Conservation (phyloP, 2,888 invertebrate genomes). For the Selenia dentaria region DNA sequence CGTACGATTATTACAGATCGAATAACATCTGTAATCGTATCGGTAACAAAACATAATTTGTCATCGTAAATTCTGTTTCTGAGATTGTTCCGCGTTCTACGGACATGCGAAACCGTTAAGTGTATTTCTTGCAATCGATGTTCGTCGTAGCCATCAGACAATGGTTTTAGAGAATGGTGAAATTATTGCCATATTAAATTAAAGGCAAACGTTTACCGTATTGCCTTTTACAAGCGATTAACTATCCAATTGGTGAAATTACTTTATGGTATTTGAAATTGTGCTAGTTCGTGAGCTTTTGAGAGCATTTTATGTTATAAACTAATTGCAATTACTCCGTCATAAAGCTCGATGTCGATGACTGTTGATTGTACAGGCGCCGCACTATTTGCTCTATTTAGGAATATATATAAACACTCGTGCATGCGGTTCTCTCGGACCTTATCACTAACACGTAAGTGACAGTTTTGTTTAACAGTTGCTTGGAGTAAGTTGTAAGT, state of each 20-base stretch:
- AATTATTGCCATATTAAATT: constrained; percentile 41
- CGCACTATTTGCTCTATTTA: constrained; percentile 41
- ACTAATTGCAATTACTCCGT: constrained; percentile 31
- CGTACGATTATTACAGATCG: constrained; percentile 48
- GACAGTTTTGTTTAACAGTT: constrained; percentile 15
- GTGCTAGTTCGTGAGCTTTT: constrained; percentile 28
- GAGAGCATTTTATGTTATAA: constrained; percentile 32
- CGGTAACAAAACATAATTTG: constrained; percentile 40
- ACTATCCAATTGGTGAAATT: constrained; percentile 35
- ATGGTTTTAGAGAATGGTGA: constrained; percentile 40
- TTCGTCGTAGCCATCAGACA: not conserved
- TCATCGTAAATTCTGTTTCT: constrained; percentile 51
- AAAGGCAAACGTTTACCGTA: constrained; percentile 36
- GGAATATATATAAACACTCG: constrained; percentile 13
- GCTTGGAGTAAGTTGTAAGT: constrained; percentile 15
- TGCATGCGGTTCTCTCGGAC: not conserved
- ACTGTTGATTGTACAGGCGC: constrained; percentile 30
- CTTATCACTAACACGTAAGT: constrained; percentile 4
- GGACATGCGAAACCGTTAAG: constrained; percentile 36
- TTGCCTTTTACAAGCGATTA: constrained; percentile 41
- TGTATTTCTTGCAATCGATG: constrained; percentile 1
- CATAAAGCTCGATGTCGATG: constrained; percentile 39
- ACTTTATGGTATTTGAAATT: constrained; percentile 38
- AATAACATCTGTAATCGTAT: constrained; percentile 51
- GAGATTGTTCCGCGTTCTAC: constrained; percentile 36